phyloP scores from a whole-genome alignment of 2,888 invertebrate species.

The Euplexia lucipara region DNA sequence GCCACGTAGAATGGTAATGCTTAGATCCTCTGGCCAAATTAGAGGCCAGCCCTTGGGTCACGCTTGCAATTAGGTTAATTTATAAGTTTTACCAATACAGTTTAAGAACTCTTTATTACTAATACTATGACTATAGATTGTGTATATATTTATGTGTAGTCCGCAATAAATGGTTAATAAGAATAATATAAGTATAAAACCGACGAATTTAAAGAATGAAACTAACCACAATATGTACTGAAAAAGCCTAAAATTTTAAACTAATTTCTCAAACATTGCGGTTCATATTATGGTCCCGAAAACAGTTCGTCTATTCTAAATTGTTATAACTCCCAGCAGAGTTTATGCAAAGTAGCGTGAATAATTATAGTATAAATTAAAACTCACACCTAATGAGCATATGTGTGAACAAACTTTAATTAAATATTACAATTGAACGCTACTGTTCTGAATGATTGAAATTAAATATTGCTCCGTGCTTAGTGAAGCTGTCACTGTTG shows the following conservation, averaged over 20 bases:
- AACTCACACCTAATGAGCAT: slow-evolving; percentile 31
- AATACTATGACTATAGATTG: too few relatives aligned
- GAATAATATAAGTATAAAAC: not conserved
- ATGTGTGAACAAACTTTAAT: slow-evolving; percentile 18
- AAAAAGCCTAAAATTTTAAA: not conserved
- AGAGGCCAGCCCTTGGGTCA: too few relatives aligned
- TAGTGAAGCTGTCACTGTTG: not conserved
- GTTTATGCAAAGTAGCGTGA: slow-evolving; percentile 25
- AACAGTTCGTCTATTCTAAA: slow-evolving; percentile 24
- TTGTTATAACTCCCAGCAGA: slow-evolving; percentile 17
- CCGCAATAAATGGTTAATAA: too few relatives aligned
- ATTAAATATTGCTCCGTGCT: slow-evolving; percentile 19
- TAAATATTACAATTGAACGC: slow-evolving; percentile 30
- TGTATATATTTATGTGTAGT: too few relatives aligned
- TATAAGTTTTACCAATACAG: too few relatives aligned
- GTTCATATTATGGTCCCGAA: not conserved
- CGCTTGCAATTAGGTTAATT: too few relatives aligned
- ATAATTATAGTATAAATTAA: slow-evolving; percentile 55
- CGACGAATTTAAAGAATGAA: too few relatives aligned
- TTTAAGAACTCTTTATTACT: too few relatives aligned
- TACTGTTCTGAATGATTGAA: slow-evolving; percentile 5
- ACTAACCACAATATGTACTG: not conserved
- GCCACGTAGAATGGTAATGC: too few relatives aligned
- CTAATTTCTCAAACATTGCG: slow-evolving; percentile 9
- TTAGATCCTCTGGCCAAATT: too few relatives aligned